Evolutionary conservation across 2,888 invertebrate genomes (phyloP).

Genomic region (Daptonema setosum): DNA sequence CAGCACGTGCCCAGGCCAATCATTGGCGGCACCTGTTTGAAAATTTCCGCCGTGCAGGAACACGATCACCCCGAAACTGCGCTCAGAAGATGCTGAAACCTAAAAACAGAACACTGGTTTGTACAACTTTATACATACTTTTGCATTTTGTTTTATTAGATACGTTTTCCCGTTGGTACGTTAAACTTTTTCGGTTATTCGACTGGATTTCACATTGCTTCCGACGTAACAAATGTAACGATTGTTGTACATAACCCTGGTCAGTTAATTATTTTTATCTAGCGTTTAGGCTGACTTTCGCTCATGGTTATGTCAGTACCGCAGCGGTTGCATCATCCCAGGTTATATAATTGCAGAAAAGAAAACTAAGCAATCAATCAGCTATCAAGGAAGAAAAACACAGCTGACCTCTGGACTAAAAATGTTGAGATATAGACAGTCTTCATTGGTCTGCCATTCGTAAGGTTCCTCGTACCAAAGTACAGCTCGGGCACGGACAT

Average conservation of each 20-base stretch:
- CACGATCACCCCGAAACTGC: conserved; percentile 34
- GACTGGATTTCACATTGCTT: no score
- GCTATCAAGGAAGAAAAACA: background rate
- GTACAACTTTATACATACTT: no score
- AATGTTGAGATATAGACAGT: conserved; percentile 76
- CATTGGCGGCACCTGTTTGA: conserved; percentile 32
- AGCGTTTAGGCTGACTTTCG: no score
- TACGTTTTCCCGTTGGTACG: no score
- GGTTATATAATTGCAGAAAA: background rate
- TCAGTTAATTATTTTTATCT: no score
- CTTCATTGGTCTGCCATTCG: conserved; percentile 60
- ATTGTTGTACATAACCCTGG: no score
- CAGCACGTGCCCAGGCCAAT: conserved; percentile 34
- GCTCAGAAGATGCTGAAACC: conserved; percentile 14
- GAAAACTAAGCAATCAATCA: background rate
- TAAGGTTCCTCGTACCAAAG: conserved; percentile 11
- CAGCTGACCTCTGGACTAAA: conserved; percentile 50
- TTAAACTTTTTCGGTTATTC: no score
- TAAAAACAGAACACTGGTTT: conserved; percentile 6
- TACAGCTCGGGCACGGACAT: conserved; percentile 17
- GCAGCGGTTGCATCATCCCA: no score
- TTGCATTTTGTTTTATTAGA: no score
- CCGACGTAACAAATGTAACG: no score
- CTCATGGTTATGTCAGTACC: no score
- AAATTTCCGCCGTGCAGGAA: conserved; percentile 38